These are phyloP conservation scores for Anniella stebbinsi DNA, from an alignment of 2,797 vertebrate species.

Conservation along the genomic window DNA sequence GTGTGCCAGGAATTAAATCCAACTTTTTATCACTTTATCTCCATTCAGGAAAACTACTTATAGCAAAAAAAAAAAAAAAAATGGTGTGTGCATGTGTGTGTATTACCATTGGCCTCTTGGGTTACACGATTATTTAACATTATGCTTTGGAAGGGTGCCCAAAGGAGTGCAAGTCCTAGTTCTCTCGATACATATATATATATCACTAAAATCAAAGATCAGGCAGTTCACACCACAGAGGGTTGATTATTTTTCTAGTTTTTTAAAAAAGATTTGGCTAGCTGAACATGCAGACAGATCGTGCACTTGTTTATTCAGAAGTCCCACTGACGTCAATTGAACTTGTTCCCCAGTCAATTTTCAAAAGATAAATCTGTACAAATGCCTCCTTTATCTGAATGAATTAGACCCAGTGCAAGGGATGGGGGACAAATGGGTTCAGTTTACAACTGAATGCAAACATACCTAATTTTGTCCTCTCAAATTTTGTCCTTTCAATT, in stretches of 20 bases:
- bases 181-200: background rate
- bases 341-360: background rate
- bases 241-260: background rate
- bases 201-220: background rate
- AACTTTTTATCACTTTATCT: slow-evolving; percentile 33
- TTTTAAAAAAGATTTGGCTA: background rate
- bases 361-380: background rate
- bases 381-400: background rate
- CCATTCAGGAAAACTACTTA: slow-evolving; percentile 20
- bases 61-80: background rate
- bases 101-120: background rate
- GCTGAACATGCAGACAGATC: background rate
- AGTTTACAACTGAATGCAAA: no score
- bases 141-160: background rate
- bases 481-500: no score
- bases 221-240: background rate
- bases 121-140: slow-evolving; percentile 26
- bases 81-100: no score
- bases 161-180: background rate
- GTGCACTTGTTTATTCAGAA: background rate
- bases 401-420: background rate
- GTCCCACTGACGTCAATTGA: background rate
- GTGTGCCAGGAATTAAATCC: slow-evolving; percentile 21
- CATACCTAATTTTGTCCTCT: no score
- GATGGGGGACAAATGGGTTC: no score